Evolutionary conservation across 2,113 vertebrate species (phyloP).

Genomic region (Phalacrocorax carbo): DNA sequence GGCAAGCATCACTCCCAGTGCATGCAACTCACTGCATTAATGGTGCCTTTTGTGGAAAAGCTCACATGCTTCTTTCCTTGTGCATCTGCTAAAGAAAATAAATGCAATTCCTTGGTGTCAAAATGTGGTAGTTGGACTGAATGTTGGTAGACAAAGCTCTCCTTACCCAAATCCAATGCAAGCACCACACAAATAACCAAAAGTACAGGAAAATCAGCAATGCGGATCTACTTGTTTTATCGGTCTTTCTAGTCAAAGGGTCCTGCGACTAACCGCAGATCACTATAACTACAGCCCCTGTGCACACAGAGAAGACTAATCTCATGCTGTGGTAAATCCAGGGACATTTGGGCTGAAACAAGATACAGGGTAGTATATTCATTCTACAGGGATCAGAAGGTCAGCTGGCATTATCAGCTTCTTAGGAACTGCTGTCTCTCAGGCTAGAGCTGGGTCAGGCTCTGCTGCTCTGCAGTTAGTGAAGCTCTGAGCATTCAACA

Average conservation of each 20-base stretch:
- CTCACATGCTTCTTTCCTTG: neutral
- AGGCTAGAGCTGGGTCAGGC: neutral
- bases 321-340: slow-evolving; percentile 6
- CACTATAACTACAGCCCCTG: neutral
- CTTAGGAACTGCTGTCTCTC: neutral
- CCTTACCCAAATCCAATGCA: neutral
- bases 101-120: neutral
- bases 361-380: neutral
- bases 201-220: neutral
- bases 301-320: neutral
- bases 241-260: neutral
- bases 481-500: neutral
- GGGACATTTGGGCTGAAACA: neutral
- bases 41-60: neutral
- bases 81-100: neutral
- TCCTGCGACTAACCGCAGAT: neutral
- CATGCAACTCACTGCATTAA: neutral
- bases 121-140: neutral
- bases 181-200: neutral
- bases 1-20: neutral
- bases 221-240: neutral
- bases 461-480: neutral
- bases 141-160: neutral
- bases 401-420: neutral
- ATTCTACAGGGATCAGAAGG: neutral